Evolutionary conservation across 1,140 invertebrate species (phyloP), one percentile per base, ranked within the genome.

Genomic region (Zaprionus taronus): DNA sequence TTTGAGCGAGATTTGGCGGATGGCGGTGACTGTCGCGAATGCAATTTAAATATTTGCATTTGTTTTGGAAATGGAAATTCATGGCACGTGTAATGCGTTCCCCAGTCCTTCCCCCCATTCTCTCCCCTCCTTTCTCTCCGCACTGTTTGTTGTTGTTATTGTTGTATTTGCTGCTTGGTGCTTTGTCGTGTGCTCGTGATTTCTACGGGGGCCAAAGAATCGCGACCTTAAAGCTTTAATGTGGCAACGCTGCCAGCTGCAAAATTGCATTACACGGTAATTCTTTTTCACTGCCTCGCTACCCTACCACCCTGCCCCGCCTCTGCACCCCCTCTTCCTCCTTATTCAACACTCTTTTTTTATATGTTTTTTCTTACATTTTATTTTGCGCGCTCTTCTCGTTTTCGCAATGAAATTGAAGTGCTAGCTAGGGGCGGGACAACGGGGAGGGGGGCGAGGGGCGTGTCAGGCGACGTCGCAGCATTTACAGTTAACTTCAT

Each of bases 401-500:
- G 57, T 60, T 60, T 60, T 68, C 71, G 75, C 61, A 82, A 80
- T 80, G 77, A 83, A 87, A 87, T 87, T 87, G 83, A 83, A 87
- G 83, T 80, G 77, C 28, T 26, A 67, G 57, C 38, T 51, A 12
- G 44, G 17, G 56, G 34, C 6, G 51, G 28, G 1, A 15, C 9
- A 34, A 14, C 34, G 41, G 38, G 24, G 26, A 20, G 73, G 41
- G 34, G 63, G 66, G 36, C 12, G 5, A 53, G 64, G 53, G 49
- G 12, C 12, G 3, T 4, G 47, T 22, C 24, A 73, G 60, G 79
- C 76, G 70, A 86, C 72, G 67, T 78, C 60, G 79, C 80, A 76
- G 86, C 83, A 87, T 83, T 89, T 87, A 87, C 84, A 87, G 84
- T 87, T 87, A 89, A 87, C 84, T 87, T 89, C 84, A 87, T 87